These are phyloP conservation scores for Ictidomys tridecemlineatus DNA, from an alignment of 2,113 vertebrate genomes.

Conservation along the genomic window DNA sequence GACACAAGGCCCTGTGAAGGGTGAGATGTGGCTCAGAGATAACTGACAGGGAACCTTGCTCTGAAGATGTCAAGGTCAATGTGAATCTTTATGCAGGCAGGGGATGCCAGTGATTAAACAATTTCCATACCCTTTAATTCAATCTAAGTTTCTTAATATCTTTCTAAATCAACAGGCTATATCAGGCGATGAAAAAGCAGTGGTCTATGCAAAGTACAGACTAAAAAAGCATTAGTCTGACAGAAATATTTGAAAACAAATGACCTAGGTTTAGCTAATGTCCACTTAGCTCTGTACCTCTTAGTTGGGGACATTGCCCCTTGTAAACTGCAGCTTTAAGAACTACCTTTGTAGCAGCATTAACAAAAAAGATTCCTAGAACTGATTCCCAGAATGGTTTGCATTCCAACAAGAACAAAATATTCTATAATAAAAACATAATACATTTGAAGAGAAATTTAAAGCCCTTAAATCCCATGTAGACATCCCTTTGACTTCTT, in stretches of 20 bases:
- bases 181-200: background rate
- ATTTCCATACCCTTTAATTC: background rate
- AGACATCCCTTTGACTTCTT: background rate
- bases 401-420: background rate
- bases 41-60: background rate
- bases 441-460: background rate
- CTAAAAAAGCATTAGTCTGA: background rate
- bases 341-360: background rate
- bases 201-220: background rate
- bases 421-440: background rate
- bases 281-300: background rate
- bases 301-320: background rate
- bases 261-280: background rate
- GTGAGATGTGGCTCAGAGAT: background rate
- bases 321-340: background rate
- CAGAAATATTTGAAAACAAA: background rate
- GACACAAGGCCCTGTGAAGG: background rate
- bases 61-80: background rate
- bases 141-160: background rate
- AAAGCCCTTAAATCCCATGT: background rate
- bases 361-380: background rate
- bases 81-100: background rate
- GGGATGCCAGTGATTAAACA: background rate
- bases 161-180: background rate
- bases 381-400: background rate